Evolutionary conservation across 2,797 vertebrate species (phyloP), one percentile per base, ranked within the genome.

Genomic region (Tragopan temminckii): DNA sequence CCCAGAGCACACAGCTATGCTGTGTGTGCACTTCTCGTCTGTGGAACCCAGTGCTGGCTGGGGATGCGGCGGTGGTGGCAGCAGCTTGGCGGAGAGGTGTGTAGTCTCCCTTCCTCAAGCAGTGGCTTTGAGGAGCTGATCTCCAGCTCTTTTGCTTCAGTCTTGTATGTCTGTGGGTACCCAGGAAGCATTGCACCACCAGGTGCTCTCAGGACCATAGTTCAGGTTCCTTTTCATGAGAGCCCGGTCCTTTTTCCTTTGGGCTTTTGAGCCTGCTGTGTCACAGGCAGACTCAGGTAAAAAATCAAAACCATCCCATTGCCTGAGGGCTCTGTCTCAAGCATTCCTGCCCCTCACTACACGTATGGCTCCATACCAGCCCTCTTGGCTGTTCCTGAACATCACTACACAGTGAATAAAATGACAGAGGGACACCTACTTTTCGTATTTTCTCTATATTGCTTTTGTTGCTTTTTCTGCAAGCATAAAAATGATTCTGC

Each of bases 391-490:
- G 35, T 66, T 68, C 69, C 33, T 58, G 35, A 75, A 42, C 52
- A 31, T 53, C 13, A 8, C 58, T 23, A 19, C 25, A 1, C 5
- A 12, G 66, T 35, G n/a, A 25, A 45, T 53, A 27, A 9, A 78
- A 45, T 18, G 4, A n/a, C 81, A 35, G 48, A 72, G 52, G 25
- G 42, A 19, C 42, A 55, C 31, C 42, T 33, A 33, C 31, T 14
- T 64, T 42, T 63, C 4, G 0, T 21, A 43, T 29, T 33, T 90
- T 69, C 27, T 77, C n/a, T 61, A 13, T 21, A 18, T 46, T 38
- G 69, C 25, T 74, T 83, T 52, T 46, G 62, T 66, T 84, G 70
- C 52, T 78, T 79, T 95, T 81, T 33, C 53, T 74, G 88, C 80
- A 59, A 70, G 36, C 12, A 2, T 27, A 58, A 12, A 88, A 58